These are phyloP conservation scores for Dryococelus australis DNA, from an alignment of 2,888 invertebrate genomes.

Conservation along the genomic window DNA sequence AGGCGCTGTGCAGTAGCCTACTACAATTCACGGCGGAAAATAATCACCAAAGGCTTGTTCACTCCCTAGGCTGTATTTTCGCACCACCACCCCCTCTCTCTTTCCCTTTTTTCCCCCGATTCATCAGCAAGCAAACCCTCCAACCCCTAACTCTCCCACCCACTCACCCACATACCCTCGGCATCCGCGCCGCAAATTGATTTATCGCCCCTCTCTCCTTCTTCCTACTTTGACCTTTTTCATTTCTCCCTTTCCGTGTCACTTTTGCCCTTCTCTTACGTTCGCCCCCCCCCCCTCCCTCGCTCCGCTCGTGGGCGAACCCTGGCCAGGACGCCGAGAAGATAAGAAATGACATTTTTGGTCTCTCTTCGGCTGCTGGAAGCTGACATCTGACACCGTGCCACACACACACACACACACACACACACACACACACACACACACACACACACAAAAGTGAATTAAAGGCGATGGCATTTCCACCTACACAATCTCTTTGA, in stretches of 20 bases:
- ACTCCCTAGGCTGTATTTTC: too few relatives aligned
- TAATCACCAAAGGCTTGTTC: too few relatives aligned
- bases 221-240: not conserved
- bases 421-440: too few relatives aligned
- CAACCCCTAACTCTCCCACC: too few relatives aligned
- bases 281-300: not conserved
- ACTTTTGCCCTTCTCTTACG: not conserved
- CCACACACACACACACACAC: too few relatives aligned
- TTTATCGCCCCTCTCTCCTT: not conserved
- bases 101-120: too few relatives aligned
- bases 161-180: too few relatives aligned
- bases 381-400: not conserved
- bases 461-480: not conserved
- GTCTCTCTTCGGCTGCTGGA: not conserved
- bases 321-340: not conserved
- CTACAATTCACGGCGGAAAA: too few relatives aligned
- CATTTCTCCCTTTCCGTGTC: not conserved
- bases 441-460: not conserved
- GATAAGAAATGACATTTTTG: slow-evolving; percentile 6
- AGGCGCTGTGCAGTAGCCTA: too few relatives aligned
- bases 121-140: too few relatives aligned
- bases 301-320: not conserved
- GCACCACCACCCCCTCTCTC: too few relatives aligned
- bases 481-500: not conserved
- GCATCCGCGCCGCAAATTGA: not conserved